Conservation (phyloP, 2,797 vertebrate genomes). For the Monodelphis domestica region DNA sequence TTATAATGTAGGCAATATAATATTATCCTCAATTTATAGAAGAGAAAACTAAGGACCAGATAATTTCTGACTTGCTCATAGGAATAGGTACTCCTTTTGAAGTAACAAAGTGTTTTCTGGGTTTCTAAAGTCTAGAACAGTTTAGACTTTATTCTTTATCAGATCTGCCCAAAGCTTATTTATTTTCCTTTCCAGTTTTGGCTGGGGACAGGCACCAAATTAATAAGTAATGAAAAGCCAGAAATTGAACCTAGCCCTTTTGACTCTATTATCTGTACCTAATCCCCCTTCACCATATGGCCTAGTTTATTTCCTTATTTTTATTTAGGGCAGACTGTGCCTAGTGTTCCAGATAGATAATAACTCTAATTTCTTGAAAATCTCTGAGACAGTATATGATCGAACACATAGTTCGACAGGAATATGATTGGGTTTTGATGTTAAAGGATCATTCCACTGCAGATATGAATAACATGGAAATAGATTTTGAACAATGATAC, state of each 20-base stretch:
- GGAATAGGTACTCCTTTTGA: neutral
- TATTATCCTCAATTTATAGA: neutral
- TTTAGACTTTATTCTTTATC: neutral
- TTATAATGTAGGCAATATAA: neutral
- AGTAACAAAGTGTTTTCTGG: neutral
- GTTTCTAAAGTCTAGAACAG: neutral
- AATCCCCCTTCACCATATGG: neutral
- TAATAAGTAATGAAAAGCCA: neutral
- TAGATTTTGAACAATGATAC: too few species aligned
- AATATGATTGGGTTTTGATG: too few species aligned
- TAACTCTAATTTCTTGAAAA: neutral
- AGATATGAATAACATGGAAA: too few species aligned
- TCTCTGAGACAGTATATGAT: too few species aligned
- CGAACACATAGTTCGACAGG: too few species aligned
- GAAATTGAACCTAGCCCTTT: neutral
- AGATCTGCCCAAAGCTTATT: neutral
- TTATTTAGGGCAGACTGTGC: fast-evolving
- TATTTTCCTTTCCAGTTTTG: neutral
- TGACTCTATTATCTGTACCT: too few species aligned
- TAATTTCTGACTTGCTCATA: neutral
- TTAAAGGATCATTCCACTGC: too few species aligned
- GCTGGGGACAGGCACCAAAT: neutral
- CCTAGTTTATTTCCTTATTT: neutral
- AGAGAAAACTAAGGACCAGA: neutral
- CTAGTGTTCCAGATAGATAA: neutral